These are phyloP conservation scores for Nothobranchius kuhntae DNA, from an alignment of 2,113 vertebrate species.

Conservation along the genomic window DNA sequence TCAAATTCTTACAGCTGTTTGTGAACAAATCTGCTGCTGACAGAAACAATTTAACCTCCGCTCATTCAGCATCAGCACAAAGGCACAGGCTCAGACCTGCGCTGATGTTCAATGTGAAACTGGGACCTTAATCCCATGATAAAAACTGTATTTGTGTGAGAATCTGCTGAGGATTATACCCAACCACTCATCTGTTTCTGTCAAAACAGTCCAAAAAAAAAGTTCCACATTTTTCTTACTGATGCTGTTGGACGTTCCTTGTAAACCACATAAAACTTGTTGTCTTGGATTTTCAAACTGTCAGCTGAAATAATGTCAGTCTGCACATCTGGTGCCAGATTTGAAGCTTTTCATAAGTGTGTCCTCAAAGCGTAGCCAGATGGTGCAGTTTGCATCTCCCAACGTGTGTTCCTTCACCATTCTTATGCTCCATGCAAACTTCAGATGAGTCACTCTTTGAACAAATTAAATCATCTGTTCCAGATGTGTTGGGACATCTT, in stretches of 20 bases:
- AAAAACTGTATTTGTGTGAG: no score
- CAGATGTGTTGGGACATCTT: background rate
- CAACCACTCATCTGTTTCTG: background rate
- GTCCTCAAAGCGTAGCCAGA: conserved; percentile 14
- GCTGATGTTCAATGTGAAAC: background rate
- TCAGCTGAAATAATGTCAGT: conserved; percentile 18
- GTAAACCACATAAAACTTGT: conserved; percentile 1
- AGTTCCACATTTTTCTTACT: background rate
- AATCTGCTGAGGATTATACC: no score
- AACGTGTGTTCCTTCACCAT: background rate
- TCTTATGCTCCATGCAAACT: background rate
- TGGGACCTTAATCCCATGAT: background rate
- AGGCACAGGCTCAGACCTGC: background rate
- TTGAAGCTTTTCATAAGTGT: conserved; percentile 22
- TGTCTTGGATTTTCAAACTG: conserved; percentile 14
- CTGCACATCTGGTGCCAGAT: conserved; percentile 12
- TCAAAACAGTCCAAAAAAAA: background rate
- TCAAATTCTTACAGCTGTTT: background rate
- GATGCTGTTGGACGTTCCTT: conserved; percentile 4
- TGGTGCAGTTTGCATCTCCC: conserved; percentile 23
- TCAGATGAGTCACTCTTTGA: background rate
- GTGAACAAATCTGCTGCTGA: background rate
- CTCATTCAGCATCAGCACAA: no score
- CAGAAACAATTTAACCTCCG: no score
- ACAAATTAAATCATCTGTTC: no score